Percentiles rank a stretch among this genome's conserved stretches.
phyloP scores from a whole-genome alignment of 2,797 vertebrate species.

The Capromys pilorides region DNA sequence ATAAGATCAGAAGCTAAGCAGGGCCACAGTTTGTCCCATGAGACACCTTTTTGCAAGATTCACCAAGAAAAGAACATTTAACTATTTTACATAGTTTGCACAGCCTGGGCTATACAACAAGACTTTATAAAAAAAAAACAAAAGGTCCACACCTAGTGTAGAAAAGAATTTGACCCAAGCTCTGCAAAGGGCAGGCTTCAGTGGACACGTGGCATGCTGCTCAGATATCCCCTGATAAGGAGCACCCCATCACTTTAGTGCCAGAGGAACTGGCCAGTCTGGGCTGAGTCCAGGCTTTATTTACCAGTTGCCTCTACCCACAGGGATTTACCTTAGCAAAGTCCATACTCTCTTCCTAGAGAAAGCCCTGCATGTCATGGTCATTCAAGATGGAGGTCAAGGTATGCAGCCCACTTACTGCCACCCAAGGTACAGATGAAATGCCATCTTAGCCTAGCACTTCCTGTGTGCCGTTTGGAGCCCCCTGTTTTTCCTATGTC shows the following conservation, averaged over 20 bases:
- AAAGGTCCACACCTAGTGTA: not conserved
- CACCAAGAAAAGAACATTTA: not conserved
- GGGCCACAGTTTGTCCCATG: not conserved
- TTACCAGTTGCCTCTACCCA: not conserved
- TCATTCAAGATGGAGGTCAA: not conserved
- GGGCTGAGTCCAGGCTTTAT: not conserved
- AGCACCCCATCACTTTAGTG: not conserved
- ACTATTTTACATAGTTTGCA: not conserved
- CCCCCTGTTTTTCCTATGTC: not conserved
- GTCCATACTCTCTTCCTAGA: not conserved
- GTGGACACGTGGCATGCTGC: not conserved
- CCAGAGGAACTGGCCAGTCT: not conserved
- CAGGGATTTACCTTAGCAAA: not conserved
- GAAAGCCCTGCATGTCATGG: not conserved
- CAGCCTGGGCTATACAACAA: no score
- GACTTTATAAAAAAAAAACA: not conserved
- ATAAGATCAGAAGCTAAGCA: not conserved
- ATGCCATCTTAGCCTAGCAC: not conserved
- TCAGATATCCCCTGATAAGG: not conserved
- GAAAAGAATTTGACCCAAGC: not conserved
- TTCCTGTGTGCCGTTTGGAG: not conserved
- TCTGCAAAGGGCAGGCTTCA: not conserved
- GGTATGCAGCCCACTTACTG: not conserved
- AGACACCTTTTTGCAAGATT: not conserved
- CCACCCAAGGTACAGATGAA: not conserved